Evolutionary conservation across 1,140 invertebrate species (phyloP).

Genomic region (Palaemon carinicauda): DNA sequence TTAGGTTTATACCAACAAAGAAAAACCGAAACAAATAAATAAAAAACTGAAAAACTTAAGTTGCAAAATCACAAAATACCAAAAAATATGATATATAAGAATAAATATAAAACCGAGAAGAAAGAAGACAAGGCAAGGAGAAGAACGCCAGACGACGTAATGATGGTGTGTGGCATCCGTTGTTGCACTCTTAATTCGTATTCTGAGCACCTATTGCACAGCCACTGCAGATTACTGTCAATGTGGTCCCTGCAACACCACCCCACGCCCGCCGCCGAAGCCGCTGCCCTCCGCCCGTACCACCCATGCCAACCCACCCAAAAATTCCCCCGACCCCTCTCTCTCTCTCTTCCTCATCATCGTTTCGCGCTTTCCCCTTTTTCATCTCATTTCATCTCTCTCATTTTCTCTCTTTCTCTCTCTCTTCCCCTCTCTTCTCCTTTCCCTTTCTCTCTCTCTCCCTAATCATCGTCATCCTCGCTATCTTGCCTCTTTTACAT

Average conservation of each 20-base stretch:
- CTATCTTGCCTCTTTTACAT: no score
- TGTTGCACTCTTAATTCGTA: constrained; percentile 15
- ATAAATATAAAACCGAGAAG: neutral
- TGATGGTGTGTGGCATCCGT: neutral
- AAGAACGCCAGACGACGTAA: neutral
- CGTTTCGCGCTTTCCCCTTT: neutral
- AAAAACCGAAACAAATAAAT: neutral
- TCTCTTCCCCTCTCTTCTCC: neutral
- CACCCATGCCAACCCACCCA: neutral
- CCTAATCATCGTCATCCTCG: neutral
- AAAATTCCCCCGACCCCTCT: neutral
- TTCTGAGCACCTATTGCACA: constrained; percentile 14
- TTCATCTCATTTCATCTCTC: neutral
- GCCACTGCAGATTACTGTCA: constrained; percentile 21
- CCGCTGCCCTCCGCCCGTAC: neutral
- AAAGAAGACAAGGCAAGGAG: neutral
- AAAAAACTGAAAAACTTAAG: neutral
- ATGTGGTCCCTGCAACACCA: neutral
- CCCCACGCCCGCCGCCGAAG: neutral
- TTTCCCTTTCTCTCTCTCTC: neutral
- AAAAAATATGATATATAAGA: neutral
- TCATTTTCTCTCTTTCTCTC: neutral
- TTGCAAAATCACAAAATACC: neutral
- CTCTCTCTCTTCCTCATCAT: neutral
- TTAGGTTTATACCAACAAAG: neutral